A percentile compares a stretch with the other conserved stretches of the same genome.
phyloP scores from a whole-genome alignment of 2,113 vertebrate species.

The Nyctibius bracteatus region DNA sequence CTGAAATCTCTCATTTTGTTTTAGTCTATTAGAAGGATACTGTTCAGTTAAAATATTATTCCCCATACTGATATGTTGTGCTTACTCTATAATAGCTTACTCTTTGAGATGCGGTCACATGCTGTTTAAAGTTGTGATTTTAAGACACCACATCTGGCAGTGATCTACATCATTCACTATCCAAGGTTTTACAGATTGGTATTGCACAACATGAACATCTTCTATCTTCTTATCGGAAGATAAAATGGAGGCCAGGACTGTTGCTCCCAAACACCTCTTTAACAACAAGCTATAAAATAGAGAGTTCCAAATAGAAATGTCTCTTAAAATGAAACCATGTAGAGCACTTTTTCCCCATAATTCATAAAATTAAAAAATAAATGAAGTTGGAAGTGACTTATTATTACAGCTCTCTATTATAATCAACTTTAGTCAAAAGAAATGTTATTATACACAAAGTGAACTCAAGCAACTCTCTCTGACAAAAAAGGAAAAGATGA shows the following conservation, averaged over 20 bases:
- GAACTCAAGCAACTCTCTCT: neutral
- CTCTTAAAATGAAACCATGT: neutral
- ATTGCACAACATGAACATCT: neutral
- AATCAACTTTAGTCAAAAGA: neutral
- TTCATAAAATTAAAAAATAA: neutral
- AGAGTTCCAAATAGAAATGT: neutral
- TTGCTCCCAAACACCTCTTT: neutral
- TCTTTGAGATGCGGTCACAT: neutral
- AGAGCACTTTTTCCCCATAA: neutral
- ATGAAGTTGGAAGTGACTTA: neutral
- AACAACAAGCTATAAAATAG: neutral
- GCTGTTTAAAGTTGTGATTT: neutral
- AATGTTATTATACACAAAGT: neutral
- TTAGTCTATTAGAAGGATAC: conserved; percentile 29
- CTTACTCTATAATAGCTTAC: neutral
- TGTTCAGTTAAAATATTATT: neutral
- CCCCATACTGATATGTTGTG: neutral
- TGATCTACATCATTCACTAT: neutral
- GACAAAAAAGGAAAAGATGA: neutral
- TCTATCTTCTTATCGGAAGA: neutral
- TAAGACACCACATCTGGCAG: neutral
- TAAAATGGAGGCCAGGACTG: neutral
- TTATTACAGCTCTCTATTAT: neutral
- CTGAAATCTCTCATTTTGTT: conserved; percentile 44
- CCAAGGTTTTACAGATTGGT: neutral